Percentiles rank a stretch among this genome's conserved stretches.
Evolutionary conservation across 2,797 vertebrate genomes (phyloP).

Genomic region (Chiloscyllium punctatum): DNA sequence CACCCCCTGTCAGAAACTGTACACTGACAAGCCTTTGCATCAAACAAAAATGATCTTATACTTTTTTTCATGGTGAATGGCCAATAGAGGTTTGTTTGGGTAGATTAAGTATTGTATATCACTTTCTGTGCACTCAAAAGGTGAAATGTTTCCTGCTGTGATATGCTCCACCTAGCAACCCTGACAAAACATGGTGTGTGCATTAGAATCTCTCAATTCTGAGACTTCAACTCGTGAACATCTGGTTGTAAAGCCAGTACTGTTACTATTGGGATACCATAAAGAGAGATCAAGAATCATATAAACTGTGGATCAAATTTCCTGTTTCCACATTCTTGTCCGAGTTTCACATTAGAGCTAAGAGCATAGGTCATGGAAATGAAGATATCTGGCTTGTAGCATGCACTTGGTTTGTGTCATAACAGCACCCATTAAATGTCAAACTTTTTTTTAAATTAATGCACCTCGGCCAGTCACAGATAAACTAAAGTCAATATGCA

Average conservation of each 20-base stretch:
- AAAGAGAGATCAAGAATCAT: conserved; percentile 19
- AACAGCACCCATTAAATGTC: conserved; percentile 35
- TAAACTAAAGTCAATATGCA: neutral
- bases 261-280: conserved; percentile 14
- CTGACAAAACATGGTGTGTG: neutral
- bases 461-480: neutral
- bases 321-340: conserved; percentile 24
- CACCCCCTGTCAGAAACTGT: neutral
- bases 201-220: neutral
- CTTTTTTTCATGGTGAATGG: neutral
- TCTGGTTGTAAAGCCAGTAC: conserved; percentile 26
- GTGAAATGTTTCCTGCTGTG: neutral
- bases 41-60: neutral
- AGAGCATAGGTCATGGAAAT: conserved; percentile 21
- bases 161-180: neutral
- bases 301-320: conserved; percentile 32
- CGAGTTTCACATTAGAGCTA: neutral
- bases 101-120: neutral
- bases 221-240: conserved; percentile 4
- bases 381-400: conserved; percentile 5
- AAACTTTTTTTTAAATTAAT: neutral
- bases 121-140: neutral
- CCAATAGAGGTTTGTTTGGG: neutral
- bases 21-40: neutral
- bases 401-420: conserved; percentile 6